phyloP scores from a whole-genome alignment of 2,797 vertebrate species.

The Tolypeutes matacus region DNA sequence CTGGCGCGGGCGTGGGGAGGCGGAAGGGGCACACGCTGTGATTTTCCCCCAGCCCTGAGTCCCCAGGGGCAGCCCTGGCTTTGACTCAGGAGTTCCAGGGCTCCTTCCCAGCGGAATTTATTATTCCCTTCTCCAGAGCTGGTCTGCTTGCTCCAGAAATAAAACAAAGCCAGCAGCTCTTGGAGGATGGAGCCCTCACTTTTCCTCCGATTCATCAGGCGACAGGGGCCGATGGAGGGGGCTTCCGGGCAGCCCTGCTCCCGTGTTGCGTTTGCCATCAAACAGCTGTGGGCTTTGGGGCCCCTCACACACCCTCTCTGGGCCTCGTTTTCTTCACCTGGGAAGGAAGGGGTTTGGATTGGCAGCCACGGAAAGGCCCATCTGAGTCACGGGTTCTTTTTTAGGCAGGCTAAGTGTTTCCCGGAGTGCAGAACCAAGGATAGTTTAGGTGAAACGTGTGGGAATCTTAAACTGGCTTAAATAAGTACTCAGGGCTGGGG shows the following conservation, averaged over 20 bases:
- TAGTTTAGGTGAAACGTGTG: fast-evolving
- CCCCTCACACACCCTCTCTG: fast-evolving
- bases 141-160: background rate
- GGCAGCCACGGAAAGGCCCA: fast-evolving
- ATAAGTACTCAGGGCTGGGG: background rate
- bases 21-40: background rate
- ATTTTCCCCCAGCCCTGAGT: fast-evolving
- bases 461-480: background rate
- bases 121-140: background rate
- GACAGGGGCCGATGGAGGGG: fast-evolving
- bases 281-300: too few relatives aligned
- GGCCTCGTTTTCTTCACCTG: background rate
- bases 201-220: background rate
- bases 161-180: background rate
- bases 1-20: background rate
- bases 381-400: background rate
- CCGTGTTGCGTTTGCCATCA: fast-evolving
- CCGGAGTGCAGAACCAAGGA: background rate
- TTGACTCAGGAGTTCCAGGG: constrained; percentile 2
- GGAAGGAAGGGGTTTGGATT: background rate
- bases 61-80: constrained; percentile 38
- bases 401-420: background rate
- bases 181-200: background rate
- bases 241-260: background rate
- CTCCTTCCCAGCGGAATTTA: constrained; percentile 66